Percentiles rank a stretch among this genome's conserved stretches.
Conservation (phyloP, 1,140 invertebrate species). For the Sinonovacula constricta region DNA sequence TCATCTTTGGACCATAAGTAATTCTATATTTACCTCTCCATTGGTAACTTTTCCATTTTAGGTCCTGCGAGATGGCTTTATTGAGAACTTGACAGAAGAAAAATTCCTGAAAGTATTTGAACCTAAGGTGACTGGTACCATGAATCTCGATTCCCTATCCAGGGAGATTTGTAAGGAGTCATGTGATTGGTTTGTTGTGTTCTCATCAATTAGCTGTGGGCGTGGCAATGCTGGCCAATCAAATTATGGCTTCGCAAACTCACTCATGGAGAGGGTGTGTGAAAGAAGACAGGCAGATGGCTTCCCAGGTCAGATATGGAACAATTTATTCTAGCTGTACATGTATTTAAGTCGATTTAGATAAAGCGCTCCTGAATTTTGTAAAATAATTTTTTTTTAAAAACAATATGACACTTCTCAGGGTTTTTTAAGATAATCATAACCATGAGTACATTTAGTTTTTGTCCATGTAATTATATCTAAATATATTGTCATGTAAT, state of each 20-base stretch:
- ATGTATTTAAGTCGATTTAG: too few relatives aligned
- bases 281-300: slow-evolving; percentile 89
- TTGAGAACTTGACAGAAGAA: slow-evolving; percentile 91
- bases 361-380: too few relatives aligned
- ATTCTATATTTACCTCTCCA: too few relatives aligned
- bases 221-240: slow-evolving; percentile 96
- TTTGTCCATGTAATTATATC: too few relatives aligned
- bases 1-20: too few relatives aligned
- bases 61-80: slow-evolving; percentile 90
- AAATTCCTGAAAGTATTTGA: slow-evolving; percentile 86
- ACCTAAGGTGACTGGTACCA: slow-evolving; percentile 84
- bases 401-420: too few relatives aligned
- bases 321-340: too few relatives aligned
- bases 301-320: slow-evolving; percentile 83
- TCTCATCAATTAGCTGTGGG: slow-evolving; percentile 96
- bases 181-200: slow-evolving; percentile 92
- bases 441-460: too few relatives aligned
- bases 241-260: slow-evolving; percentile 98
- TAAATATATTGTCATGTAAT: too few relatives aligned
- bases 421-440: too few relatives aligned
- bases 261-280: slow-evolving; percentile 95
- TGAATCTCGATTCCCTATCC: slow-evolving; percentile 86
- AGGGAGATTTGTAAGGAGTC: slow-evolving; percentile 83
- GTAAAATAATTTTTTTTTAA: too few relatives aligned
- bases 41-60: slow-evolving; percentile 54